Evolutionary conservation across 2,888 invertebrate species (phyloP).

Genomic region (Unio pictorum): DNA sequence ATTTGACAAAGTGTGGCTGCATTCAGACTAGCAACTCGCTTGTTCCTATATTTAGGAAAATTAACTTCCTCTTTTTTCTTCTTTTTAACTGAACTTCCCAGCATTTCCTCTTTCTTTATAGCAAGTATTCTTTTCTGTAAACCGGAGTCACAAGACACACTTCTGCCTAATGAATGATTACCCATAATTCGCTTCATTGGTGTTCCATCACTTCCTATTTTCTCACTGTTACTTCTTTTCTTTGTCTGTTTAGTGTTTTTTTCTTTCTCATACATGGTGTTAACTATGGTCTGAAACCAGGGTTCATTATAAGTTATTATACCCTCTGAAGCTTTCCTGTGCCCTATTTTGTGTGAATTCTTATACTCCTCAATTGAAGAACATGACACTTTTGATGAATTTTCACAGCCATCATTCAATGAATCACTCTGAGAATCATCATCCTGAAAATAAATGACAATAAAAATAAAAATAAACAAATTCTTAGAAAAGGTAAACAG

Average conservation of each 20-base stretch:
- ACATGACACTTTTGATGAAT: not conserved
- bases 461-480: too few relatives aligned
- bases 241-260: slow-evolving; percentile 7
- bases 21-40: slow-evolving; percentile 62
- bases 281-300: slow-evolving; percentile 26
- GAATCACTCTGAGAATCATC: not conserved
- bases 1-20: slow-evolving; percentile 59
- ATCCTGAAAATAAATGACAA: too few relatives aligned
- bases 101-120: slow-evolving; percentile 1
- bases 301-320: slow-evolving; percentile 63
- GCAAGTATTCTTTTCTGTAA: not conserved
- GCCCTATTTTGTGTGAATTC: slow-evolving; percentile 60
- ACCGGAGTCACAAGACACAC: not conserved
- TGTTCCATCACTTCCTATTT: slow-evolving; percentile 1
- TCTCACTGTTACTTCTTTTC: not conserved
- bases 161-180: not conserved
- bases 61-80: slow-evolving; percentile 3
- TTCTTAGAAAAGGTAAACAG: too few relatives aligned
- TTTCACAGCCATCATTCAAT: not conserved
- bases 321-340: slow-evolving; percentile 52
- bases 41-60: slow-evolving; percentile 15
- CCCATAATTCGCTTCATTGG: not conserved
- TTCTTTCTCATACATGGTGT: slow-evolving; percentile 24
- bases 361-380: slow-evolving; percentile 45
- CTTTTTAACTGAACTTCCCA: slow-evolving; percentile 7